Percentiles rank a stretch among this genome's conserved stretches.
Conservation (phyloP, 2,888 invertebrate genomes). For the Cetonia aurata region DNA sequence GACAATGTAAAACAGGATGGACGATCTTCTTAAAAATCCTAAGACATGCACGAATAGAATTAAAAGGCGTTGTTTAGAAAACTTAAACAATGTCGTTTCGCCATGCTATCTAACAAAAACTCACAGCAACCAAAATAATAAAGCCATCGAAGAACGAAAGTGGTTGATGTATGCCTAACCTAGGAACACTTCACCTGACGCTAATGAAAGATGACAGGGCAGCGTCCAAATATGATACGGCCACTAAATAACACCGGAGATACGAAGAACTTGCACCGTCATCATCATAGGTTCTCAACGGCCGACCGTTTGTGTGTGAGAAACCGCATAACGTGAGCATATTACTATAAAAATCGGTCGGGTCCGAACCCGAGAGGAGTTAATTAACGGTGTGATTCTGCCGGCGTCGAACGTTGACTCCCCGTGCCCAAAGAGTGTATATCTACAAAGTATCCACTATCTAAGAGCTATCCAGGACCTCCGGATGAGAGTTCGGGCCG, state of each 20-base stretch:
- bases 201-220: conserved; percentile 42
- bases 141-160: conserved; percentile 29
- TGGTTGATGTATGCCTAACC: conserved; percentile 1
- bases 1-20: too few relatives aligned
- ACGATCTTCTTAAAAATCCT: too few relatives aligned
- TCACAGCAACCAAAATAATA: conserved; percentile 33
- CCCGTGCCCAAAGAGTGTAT: conserved; percentile 10
- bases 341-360: conserved; percentile 48
- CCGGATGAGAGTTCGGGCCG: too few relatives aligned
- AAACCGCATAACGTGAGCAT: conserved; percentile 48
- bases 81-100: too few relatives aligned
- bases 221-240: conserved; percentile 44
- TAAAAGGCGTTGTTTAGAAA: too few relatives aligned
- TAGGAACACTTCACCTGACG: conserved; percentile 28
- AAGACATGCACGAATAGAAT: too few relatives aligned
- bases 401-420: conserved; percentile 41
- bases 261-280: conserved; percentile 26
- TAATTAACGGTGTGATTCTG: conserved; percentile 49
- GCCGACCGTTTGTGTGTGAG: conserved; percentile 44
- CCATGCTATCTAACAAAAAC: too few relatives aligned
- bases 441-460: too few relatives aligned
- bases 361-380: conserved; percentile 45
- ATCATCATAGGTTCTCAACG: conserved; percentile 33
- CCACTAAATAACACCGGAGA: conserved; percentile 35
- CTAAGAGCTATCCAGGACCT: too few relatives aligned